Evolutionary conservation across 2,888 invertebrate species (phyloP).

Genomic region (Latrodectus elegans): DNA sequence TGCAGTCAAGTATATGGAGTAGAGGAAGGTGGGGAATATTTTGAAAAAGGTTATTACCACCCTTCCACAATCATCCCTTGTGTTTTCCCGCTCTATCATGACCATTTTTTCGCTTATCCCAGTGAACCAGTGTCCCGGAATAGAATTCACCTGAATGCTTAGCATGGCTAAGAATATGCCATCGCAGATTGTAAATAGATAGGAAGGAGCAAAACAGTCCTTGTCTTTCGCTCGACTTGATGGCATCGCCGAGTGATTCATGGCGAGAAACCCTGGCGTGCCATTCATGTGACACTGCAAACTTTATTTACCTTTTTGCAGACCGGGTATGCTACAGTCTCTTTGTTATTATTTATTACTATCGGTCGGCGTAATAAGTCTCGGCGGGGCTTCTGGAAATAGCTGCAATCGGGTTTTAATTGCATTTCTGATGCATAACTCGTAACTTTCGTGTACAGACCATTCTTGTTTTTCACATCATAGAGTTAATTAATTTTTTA

Average conservation of each 20-base stretch:
- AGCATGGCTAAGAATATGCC: conserved; percentile 33
- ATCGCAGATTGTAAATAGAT: conserved; percentile 31
- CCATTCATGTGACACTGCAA: too few species aligned
- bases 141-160: conserved; percentile 43
- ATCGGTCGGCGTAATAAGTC: too few species aligned
- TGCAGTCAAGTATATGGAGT: too few species aligned
- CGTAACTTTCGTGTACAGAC: too few species aligned
- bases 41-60: conserved; percentile 25
- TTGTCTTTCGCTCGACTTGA: conserved; percentile 20
- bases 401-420: too few species aligned
- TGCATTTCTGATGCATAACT: too few species aligned
- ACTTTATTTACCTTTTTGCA: too few species aligned
- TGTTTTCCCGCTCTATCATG: background rate
- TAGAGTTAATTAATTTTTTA: too few species aligned
- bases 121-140: conserved; percentile 53
- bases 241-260: conserved; percentile 24
- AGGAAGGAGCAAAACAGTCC: conserved; percentile 22
- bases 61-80: background rate
- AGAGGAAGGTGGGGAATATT: background rate
- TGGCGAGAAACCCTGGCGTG: background rate
- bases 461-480: too few species aligned
- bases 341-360: too few species aligned
- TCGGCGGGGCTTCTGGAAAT: too few species aligned
- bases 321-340: too few species aligned
- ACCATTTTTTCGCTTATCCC: conserved; percentile 43